These are phyloP conservation scores for Fistularia commersonii DNA, from an alignment of 2,797 vertebrate species.

Conservation along the genomic window DNA sequence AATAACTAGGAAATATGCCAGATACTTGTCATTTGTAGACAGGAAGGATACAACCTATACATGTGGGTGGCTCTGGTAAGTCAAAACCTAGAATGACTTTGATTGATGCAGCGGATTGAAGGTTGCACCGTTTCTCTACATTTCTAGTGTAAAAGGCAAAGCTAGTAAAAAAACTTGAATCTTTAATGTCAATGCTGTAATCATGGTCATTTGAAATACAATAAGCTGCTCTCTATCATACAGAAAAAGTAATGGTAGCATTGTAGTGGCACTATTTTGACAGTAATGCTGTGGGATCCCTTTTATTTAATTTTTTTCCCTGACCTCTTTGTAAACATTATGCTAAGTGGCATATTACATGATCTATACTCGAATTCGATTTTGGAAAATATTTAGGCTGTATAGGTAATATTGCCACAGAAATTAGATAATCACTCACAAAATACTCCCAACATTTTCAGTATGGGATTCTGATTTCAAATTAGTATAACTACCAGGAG, in stretches of 20 bases:
- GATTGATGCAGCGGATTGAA: slow-evolving; percentile 8
- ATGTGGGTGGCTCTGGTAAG: not conserved
- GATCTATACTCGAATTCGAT: too few relatives aligned
- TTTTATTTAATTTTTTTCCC: slow-evolving; percentile 18
- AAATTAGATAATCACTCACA: too few relatives aligned
- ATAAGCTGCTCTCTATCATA: not conserved
- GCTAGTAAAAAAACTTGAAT: not conserved
- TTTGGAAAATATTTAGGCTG: too few relatives aligned
- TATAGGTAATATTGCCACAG: too few relatives aligned
- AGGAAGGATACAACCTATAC: not conserved
- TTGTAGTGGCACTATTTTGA: not conserved
- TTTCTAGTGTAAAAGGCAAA: too few relatives aligned
- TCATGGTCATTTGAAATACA: not conserved
- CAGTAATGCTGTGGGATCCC: slow-evolving; percentile 29
- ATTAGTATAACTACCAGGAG: too few relatives aligned
- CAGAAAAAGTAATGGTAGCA: not conserved
- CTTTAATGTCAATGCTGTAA: not conserved
- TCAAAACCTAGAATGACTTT: not conserved
- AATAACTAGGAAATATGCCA: too few relatives aligned
- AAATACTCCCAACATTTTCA: too few relatives aligned
- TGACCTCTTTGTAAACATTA: too few relatives aligned
- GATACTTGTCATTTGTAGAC: not conserved
- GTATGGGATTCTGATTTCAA: too few relatives aligned
- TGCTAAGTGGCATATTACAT: too few relatives aligned
- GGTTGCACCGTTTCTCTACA: slow-evolving; percentile 27